Evolutionary conservation across 2,113 vertebrate genomes (phyloP).

Genomic region (Ictalurus furcatus): DNA sequence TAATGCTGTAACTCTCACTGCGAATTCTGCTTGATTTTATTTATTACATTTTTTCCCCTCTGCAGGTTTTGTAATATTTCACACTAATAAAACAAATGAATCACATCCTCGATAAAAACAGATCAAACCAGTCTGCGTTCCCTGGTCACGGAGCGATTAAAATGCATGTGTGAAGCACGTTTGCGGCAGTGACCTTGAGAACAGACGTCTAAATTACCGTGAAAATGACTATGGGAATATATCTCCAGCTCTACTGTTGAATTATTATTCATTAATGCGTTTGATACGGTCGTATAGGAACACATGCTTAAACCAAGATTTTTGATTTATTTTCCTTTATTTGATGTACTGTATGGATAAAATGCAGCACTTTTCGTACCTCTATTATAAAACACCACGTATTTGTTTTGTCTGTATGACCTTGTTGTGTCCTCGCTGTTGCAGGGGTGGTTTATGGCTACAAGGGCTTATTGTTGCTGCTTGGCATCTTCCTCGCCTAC

Average conservation of each 20-base stretch:
- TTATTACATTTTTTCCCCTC: not conserved
- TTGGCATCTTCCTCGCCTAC: constrained; percentile 92
- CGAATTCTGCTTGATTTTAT: not conserved
- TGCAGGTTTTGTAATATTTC: constrained; percentile 20
- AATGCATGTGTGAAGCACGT: constrained; percentile 3
- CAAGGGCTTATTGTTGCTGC: constrained; percentile 87
- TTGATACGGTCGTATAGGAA: not conserved
- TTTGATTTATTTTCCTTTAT: not conserved
- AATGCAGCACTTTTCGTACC: not conserved
- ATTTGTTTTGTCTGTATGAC: constrained; percentile 19
- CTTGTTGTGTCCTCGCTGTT: constrained; percentile 24
- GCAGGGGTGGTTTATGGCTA: constrained; percentile 93
- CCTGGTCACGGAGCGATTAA: constrained; percentile 24
- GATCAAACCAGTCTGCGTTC: constrained; percentile 20
- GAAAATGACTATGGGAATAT: not conserved
- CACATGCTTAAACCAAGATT: not conserved
- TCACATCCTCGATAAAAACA: constrained; percentile 43
- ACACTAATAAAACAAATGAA: constrained; percentile 47
- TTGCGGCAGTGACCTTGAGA: constrained; percentile 36
- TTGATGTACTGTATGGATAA: not conserved
- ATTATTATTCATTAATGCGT: constrained; percentile 19
- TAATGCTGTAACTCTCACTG: not conserved
- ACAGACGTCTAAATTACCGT: not conserved
- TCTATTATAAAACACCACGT: not conserved
- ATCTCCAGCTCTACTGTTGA: not conserved